A percentile compares a stretch with the other conserved stretches of the same genome.
Conservation (phyloP, 2,888 invertebrate genomes). For the Ernsta delagoae region DNA sequence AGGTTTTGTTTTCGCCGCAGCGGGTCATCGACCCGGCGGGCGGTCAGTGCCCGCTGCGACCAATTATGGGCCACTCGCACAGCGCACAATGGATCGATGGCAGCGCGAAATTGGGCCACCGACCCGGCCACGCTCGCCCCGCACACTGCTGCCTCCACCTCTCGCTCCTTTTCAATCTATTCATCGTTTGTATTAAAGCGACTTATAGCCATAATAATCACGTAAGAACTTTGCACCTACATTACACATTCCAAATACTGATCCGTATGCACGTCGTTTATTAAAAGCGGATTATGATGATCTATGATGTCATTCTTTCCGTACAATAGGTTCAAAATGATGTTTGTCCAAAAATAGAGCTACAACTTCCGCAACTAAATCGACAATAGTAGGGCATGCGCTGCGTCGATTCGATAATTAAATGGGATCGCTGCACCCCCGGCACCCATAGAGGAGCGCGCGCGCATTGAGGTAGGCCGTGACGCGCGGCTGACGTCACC, state of each 20-base stretch:
- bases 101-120: conserved; percentile 81
- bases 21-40: conserved; percentile 76
- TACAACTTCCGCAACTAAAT: conserved; percentile 17
- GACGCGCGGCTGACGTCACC: conserved; percentile 81
- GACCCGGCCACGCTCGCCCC: conserved; percentile 58
- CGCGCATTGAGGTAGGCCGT: conserved; percentile 86
- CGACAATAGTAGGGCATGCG: conserved; percentile 30
- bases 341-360: conserved; percentile 10
- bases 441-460: conserved; percentile 69
- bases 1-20: conserved; percentile 81
- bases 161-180: conserved; percentile 44
- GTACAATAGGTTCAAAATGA: neutral
- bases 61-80: conserved; percentile 85
- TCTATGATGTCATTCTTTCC: neutral
- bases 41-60: conserved; percentile 84
- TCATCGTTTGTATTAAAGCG: conserved; percentile 18
- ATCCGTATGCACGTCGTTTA: neutral
- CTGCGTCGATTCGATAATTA: conserved; percentile 55
- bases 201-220: conserved; percentile 20
- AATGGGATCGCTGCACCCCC: conserved; percentile 77
- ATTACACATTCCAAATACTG: neutral
- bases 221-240: neutral
- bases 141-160: conserved; percentile 50
- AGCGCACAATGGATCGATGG: conserved; percentile 85
- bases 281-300: neutral